Percentiles rank a stretch among this genome's conserved stretches.
phyloP scores from a whole-genome alignment of 2,888 invertebrate species.

The Drosophila austrosaltans region DNA sequence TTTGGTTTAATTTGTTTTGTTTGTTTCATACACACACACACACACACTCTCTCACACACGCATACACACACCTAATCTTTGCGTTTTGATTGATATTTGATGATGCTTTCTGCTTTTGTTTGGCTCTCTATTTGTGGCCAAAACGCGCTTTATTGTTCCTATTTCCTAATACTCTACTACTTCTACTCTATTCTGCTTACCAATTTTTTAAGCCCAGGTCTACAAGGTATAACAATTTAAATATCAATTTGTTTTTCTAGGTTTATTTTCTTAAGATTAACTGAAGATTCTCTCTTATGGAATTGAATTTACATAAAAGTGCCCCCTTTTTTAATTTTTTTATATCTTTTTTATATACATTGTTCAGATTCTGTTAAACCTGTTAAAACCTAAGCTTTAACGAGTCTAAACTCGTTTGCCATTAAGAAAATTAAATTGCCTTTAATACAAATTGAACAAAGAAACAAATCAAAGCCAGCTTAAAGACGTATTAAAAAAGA shows the following conservation, averaged over 20 bases:
- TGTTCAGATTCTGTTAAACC: too few relatives aligned
- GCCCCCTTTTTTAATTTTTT: too few relatives aligned
- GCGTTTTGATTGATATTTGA: slow-evolving; percentile 62
- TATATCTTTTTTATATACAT: too few relatives aligned
- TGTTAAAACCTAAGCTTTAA: too few relatives aligned
- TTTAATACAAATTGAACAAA: too few relatives aligned
- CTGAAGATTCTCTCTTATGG: too few relatives aligned
- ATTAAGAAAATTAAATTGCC: too few relatives aligned
- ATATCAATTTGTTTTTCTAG: too few relatives aligned
- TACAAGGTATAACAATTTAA: not conserved
- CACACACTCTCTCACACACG: slow-evolving; percentile 33
- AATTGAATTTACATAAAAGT: too few relatives aligned
- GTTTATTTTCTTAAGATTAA: slow-evolving; percentile 3
- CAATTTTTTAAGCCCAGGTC: slow-evolving; percentile 19
- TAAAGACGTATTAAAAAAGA: too few relatives aligned
- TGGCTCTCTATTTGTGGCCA: slow-evolving; percentile 46
- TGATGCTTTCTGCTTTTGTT: slow-evolving; percentile 75
- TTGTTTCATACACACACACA: slow-evolving; percentile 18
- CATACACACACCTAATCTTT: slow-evolving; percentile 47
- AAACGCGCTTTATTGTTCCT: slow-evolving; percentile 65
- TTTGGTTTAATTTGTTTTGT: slow-evolving; percentile 10
- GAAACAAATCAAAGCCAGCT: too few relatives aligned
- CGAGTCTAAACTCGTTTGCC: too few relatives aligned
- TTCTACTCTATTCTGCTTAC: slow-evolving; percentile 32
- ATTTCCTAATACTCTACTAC: slow-evolving; percentile 10